Evolutionary conservation across 2,888 invertebrate genomes (phyloP).

Genomic region (Drosophila glabriapex): DNA sequence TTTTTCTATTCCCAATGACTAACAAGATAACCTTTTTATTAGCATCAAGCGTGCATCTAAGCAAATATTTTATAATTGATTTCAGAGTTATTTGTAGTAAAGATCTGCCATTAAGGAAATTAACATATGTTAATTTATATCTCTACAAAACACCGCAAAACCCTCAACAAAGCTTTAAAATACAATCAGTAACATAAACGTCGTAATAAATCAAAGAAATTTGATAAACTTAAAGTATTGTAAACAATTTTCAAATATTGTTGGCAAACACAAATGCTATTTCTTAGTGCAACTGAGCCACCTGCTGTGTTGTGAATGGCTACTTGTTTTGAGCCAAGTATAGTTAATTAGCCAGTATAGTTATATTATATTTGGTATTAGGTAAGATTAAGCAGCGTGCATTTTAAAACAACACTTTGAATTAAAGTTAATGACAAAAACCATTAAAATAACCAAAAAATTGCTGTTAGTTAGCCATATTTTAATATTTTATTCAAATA

Average conservation of each 20-base stretch:
- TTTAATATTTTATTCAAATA: neutral
- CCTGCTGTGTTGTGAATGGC: slow-evolving; percentile 34
- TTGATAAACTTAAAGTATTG: slow-evolving; percentile 22
- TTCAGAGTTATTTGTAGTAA: slow-evolving; percentile 1
- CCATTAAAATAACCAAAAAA: neutral
- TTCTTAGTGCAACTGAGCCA: slow-evolving; percentile 17
- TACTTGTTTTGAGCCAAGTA: neutral
- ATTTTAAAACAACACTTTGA: neutral
- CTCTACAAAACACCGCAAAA: slow-evolving; percentile 19
- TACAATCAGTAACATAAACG: slow-evolving; percentile 36
- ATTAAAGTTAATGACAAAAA: neutral
- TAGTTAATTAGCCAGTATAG: neutral
- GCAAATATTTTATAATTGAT: neutral
- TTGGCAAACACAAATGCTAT: slow-evolving; percentile 23
- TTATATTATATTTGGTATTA: slow-evolving; percentile 1
- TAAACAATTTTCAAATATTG: slow-evolving; percentile 38
- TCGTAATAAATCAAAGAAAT: slow-evolving; percentile 61
- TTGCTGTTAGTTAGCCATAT: neutral
- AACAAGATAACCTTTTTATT: slow-evolving; percentile 8
- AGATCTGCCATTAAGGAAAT: slow-evolving; percentile 16
- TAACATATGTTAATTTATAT: slow-evolving; percentile 42
- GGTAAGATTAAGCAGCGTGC: neutral
- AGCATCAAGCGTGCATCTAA: neutral
- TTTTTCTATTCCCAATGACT: neutral
- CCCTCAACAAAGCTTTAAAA: slow-evolving; percentile 10